These are phyloP conservation scores for Falco columbarius DNA, from an alignment of 2,797 vertebrate genomes.

Conservation along the genomic window DNA sequence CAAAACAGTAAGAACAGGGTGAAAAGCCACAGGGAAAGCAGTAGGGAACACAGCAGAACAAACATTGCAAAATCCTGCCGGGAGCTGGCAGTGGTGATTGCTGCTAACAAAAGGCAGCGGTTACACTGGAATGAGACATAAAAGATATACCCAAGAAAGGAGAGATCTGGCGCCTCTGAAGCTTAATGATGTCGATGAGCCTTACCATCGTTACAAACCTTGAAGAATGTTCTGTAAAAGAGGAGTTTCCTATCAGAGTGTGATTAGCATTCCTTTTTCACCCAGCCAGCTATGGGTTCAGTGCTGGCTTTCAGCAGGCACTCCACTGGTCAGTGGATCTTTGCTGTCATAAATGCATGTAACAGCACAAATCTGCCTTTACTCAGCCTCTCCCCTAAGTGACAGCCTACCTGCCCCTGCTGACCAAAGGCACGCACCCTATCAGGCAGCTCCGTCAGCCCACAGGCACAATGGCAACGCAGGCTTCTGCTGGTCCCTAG, in stretches of 20 bases:
- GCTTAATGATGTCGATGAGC: not conserved
- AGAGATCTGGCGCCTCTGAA: not conserved
- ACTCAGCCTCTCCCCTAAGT: not conserved
- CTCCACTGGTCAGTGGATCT: not conserved
- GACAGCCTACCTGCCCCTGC: not conserved
- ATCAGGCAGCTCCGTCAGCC: not conserved
- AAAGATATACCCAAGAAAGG: not conserved
- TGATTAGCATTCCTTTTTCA: not conserved
- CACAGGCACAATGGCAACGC: not conserved
- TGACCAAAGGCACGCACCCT: not conserved
- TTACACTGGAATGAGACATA: not conserved
- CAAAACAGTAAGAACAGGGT: not conserved
- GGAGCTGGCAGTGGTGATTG: not conserved
- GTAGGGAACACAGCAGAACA: not conserved
- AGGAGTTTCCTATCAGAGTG: not conserved
- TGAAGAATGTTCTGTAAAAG: not conserved
- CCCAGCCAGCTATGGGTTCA: not conserved
- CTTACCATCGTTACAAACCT: not conserved
- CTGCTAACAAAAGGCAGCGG: not conserved
- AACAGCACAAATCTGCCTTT: not conserved
- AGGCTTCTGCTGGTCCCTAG: not conserved
- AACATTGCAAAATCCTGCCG: not conserved
- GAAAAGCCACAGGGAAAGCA: not conserved
- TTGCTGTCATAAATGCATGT: not conserved
- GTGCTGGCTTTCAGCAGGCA: not conserved